Base-by-base conservation (phyloP, 2,113 vertebrate species). In the Macrotus californicus region DNA sequence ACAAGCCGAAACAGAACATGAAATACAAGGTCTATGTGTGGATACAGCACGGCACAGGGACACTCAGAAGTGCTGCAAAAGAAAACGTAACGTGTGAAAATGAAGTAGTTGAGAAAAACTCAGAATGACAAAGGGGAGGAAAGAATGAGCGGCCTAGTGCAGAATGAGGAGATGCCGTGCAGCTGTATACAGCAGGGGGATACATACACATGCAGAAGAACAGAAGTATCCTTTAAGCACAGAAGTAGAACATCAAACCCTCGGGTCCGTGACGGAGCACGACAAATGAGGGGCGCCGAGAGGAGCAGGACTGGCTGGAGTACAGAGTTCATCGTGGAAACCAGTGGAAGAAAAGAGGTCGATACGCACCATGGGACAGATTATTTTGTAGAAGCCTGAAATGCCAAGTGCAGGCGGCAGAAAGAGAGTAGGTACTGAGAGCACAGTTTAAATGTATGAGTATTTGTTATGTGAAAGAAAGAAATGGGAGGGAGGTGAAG, bases 1-100 rank as follows among this genome's bases (percentile, higher is more conserved):
- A 76, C 1, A 82, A 85, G 61, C 22, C 79, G 70, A 92, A 95
- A 94, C 22, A 67, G 92, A 93, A 94, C 18, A 86, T 85, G n/a
- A 92, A 83, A 64, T 39, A 64, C 16, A 83, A 83, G 14, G 10
- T 80, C 34, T 84, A 46, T 52, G 22, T 69, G 26, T 3, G 31
- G 36, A 67, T 66, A 90, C 14, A 59, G 84, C 22, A 72, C 1
- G 80, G 48, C 41, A 79, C 7, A 64, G 31, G 3, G n/a, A 59
- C 22, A 87, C 39, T 84, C 34, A 50, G 36, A 6, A 93, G 39
- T 56, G 36, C 59, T 64, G 41, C 18, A 67, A 67, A 87, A 79
- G 54, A 93, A 79, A 82, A 89, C 18, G 21, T n/a, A 31, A 84
- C 14, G 8, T 88, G 11, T 48, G 14, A 83, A 83, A 87, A 94